Evolutionary conservation across 2,113 vertebrate genomes (phyloP), one percentile per base, ranked within the genome.

Genomic region (Leuciscus idus): DNA sequence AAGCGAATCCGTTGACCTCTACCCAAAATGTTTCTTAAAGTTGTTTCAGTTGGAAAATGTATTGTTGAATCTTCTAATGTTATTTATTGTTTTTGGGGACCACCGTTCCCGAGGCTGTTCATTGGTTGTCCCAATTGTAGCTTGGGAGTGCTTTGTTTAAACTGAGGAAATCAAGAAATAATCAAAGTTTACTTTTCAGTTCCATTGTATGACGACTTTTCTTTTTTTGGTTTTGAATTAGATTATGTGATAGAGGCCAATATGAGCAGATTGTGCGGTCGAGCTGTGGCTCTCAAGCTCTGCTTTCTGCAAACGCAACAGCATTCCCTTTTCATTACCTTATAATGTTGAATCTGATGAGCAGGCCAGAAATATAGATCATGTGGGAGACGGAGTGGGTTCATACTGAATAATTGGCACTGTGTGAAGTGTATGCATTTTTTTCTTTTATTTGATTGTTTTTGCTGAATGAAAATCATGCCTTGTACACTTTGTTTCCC

Each of bases 31-130:
- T 87, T 88, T 88, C 78, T 87, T 82, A 80, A 73, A 62, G 78
- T 77, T 90, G 55, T 87, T 88, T 90, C 90, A 93, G 89, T 94
- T 95, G 93, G 94, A 93, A 94, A 90, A 91, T 93, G 88, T 93
- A 39, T 85, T 70, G 46, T 86, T 77, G 33, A 83, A 86, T 84
- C 76, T 78, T 55, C 43, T 74, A 73, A 33, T 90, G 87, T 90
- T 90, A 92, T 93, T 94, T 93, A 93, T 93, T 30, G 39, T 94
- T 89, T 73, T 84, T 85, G 64, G 84, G 82, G 89, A 85, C 87
- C 90, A 87, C 76, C 78, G 72, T 89, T 88, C 57, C 87, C 85
- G 43, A 46, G 70, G 48, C 66, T 85, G 30, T 85, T 61, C 78
- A 9, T 81, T 85, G 72, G 77, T 75, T 85, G 15, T 88, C 73